These are phyloP conservation scores for Acanthornis magna DNA, from an alignment of 2,797 vertebrate genomes.

Conservation along the genomic window DNA sequence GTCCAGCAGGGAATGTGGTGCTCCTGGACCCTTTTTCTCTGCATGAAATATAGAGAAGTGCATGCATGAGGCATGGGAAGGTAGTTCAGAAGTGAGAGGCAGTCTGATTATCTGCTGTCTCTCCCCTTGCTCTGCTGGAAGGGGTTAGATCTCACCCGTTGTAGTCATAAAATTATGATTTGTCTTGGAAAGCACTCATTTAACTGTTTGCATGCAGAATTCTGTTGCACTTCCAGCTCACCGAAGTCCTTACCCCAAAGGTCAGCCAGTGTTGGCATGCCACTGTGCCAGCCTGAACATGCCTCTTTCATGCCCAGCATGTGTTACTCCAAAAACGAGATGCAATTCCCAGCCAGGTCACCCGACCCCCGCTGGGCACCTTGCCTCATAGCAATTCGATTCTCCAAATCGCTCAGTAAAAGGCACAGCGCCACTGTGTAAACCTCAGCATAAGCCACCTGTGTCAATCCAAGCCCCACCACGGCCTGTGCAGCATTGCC, in stretches of 20 bases:
- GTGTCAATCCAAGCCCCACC: neutral
- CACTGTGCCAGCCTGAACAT: neutral
- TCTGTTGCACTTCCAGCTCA: neutral
- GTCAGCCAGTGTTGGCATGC: neutral
- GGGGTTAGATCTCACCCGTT: neutral
- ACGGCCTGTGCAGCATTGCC: neutral
- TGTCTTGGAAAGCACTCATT: neutral
- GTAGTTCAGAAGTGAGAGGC: neutral
- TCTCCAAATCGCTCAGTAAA: neutral
- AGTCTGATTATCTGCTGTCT: neutral
- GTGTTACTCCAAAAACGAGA: neutral
- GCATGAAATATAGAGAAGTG: neutral
- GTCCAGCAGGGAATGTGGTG: rapidly evolving
- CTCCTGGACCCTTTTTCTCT: neutral
- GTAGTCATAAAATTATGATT: neutral
- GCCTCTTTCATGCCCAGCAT: neutral
- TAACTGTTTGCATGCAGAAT: neutral
- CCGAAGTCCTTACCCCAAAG: neutral
- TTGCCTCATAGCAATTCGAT: rapidly evolving
- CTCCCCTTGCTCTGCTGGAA: neutral
- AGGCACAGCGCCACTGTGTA: rapidly evolving
- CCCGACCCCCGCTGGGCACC: rapidly evolving
- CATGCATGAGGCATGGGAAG: neutral
- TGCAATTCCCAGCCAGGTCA: neutral
- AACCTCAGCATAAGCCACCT: neutral